phyloP scores from a whole-genome alignment of 1,140 invertebrate species.

The Bombus terrestris region DNA sequence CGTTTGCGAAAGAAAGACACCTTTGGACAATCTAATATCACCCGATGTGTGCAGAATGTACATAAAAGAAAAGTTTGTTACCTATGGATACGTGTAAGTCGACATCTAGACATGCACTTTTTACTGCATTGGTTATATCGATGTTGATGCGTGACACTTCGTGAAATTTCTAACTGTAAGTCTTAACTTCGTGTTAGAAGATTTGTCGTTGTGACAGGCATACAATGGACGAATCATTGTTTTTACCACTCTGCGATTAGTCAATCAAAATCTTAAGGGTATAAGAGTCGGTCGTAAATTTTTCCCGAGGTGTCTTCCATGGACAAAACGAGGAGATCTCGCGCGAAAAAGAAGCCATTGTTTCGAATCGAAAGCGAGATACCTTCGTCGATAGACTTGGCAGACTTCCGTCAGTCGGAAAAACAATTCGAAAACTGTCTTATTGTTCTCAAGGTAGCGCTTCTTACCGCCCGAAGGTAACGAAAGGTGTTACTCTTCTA shows the following conservation, averaged over 20 bases:
- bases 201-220: not conserved
- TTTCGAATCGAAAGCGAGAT: slow-evolving; percentile 38
- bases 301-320: not conserved
- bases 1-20: too few relatives aligned
- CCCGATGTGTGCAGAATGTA: too few relatives aligned
- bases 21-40: too few relatives aligned
- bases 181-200: too few relatives aligned
- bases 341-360: not conserved
- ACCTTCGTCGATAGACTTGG: slow-evolving; percentile 29
- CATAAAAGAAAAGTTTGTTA: too few relatives aligned
- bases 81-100: too few relatives aligned
- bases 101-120: too few relatives aligned
- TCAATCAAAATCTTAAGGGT: not conserved
- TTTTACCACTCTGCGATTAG: not conserved
- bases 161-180: not conserved
- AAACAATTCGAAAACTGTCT: slow-evolving; percentile 33
- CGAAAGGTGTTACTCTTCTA: not conserved
- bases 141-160: not conserved
- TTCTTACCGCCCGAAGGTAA: not conserved
- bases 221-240: not conserved
- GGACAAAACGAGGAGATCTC: too few relatives aligned
- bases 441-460: not conserved
- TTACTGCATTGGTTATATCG: too few relatives aligned
- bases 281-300: not conserved
- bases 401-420: not conserved